Conservation (phyloP, 1,140 invertebrate species). For the Spodoptera litura region DNA sequence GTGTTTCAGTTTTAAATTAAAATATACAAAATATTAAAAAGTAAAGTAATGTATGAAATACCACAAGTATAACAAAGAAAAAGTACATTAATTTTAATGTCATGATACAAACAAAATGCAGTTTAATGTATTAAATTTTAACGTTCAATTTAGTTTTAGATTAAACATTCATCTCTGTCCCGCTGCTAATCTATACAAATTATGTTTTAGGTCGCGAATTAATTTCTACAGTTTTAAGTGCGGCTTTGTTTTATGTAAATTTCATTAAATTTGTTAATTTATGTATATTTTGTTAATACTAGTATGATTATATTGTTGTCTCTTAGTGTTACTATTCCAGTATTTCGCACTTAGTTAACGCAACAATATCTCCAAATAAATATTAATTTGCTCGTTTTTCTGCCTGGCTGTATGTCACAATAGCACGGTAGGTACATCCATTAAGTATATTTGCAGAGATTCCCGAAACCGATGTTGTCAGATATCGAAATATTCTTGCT, state of each 20-base stretch:
- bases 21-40: not conserved
- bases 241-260: not conserved
- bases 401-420: conserved; percentile 45
- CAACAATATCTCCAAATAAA: too few relatives aligned
- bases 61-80: too few relatives aligned
- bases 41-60: too few relatives aligned
- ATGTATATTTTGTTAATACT: not conserved
- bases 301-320: not conserved
- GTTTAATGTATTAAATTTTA: not conserved
- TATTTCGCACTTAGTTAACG: not conserved
- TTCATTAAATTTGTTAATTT: not conserved
- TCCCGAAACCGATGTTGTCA: conserved; percentile 61
- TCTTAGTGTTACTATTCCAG: not conserved
- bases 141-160: not conserved
- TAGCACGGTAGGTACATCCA: conserved; percentile 62
- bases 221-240: not conserved
- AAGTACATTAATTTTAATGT: not conserved
- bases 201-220: not conserved
- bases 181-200: conserved; percentile 7
- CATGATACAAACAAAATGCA: not conserved
- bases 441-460: conserved; percentile 77
- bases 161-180: conserved; percentile 7
- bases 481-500: conserved; percentile 64
- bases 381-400: not conserved
- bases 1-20: not conserved